Percentiles rank a stretch among this genome's conserved stretches.
Conservation (phyloP, 2,888 invertebrate species). For the Plagodis pulveraria region DNA sequence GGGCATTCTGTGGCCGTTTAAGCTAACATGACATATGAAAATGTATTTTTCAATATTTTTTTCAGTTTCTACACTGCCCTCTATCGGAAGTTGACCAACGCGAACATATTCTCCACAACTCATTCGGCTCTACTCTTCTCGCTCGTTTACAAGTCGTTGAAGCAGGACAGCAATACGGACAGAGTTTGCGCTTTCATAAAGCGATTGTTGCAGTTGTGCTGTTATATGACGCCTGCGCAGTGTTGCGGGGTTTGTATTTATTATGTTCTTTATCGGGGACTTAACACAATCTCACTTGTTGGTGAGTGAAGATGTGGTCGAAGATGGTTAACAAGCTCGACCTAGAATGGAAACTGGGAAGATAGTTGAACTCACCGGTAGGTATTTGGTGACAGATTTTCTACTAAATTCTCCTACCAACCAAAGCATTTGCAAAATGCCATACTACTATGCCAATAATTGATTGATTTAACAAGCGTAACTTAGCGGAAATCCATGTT, state of each 20-base stretch:
- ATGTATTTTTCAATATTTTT: constrained; percentile 10
- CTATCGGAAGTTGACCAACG: constrained; percentile 93
- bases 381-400: too few species aligned
- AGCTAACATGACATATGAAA: too few species aligned
- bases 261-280: neutral
- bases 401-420: too few species aligned
- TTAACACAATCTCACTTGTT: too few species aligned
- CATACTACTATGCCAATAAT: too few species aligned
- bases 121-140: constrained; percentile 93
- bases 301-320: too few species aligned
- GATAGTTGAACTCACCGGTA: too few species aligned
- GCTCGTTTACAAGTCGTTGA: constrained; percentile 93
- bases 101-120: constrained; percentile 87
- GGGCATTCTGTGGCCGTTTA: too few species aligned
- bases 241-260: constrained; percentile 87
- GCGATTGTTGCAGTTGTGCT: constrained; percentile 82
- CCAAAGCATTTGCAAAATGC: too few species aligned
- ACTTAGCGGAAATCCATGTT: neutral
- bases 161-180: constrained; percentile 89
- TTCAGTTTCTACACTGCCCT: constrained; percentile 93
- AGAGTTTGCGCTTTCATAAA: constrained; percentile 94
- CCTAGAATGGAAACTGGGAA: too few species aligned
- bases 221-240: constrained; percentile 90
- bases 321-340: too few species aligned
- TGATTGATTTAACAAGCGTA: too few species aligned